A percentile compares a stretch with the other conserved stretches of the same genome.
Conservation (phyloP, 2,888 invertebrate genomes). For the Blera fallax region DNA sequence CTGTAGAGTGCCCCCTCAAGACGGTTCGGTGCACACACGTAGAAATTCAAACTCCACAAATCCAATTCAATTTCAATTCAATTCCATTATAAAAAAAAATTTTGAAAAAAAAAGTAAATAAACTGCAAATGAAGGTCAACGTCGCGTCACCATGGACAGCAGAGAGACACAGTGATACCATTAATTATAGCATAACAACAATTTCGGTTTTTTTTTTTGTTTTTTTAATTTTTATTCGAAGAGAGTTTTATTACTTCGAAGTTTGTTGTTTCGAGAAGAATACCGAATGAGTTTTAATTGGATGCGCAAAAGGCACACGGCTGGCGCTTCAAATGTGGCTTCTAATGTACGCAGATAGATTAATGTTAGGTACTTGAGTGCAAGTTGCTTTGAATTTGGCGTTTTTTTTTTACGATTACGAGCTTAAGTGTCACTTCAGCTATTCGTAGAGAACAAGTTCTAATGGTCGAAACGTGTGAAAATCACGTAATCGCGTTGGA, state of each 20-base stretch:
- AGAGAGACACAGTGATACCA: neutral
- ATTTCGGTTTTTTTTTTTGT: neutral
- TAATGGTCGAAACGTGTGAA: neutral
- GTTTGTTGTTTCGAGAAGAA: neutral
- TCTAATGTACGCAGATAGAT: neutral
- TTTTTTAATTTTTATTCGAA: neutral
- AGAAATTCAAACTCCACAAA: neutral
- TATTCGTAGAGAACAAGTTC: neutral
- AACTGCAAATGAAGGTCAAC: conserved; percentile 7
- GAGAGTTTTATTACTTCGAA: neutral
- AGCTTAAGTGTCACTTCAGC: neutral
- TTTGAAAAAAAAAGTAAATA: neutral
- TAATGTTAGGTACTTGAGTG: neutral
- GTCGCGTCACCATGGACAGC: neutral
- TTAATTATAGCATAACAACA: neutral
- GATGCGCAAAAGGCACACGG: neutral
- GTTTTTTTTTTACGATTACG: neutral
- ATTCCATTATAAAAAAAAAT: neutral
- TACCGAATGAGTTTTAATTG: neutral
- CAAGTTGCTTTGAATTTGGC: neutral
- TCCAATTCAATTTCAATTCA: conserved; percentile 8
- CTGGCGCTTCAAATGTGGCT: neutral
- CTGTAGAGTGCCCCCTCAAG: neutral
- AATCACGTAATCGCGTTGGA: neutral
- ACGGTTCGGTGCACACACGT: neutral